Evolutionary conservation across 1,140 invertebrate species (phyloP).

Genomic region (Rhagoletis pomonella): DNA sequence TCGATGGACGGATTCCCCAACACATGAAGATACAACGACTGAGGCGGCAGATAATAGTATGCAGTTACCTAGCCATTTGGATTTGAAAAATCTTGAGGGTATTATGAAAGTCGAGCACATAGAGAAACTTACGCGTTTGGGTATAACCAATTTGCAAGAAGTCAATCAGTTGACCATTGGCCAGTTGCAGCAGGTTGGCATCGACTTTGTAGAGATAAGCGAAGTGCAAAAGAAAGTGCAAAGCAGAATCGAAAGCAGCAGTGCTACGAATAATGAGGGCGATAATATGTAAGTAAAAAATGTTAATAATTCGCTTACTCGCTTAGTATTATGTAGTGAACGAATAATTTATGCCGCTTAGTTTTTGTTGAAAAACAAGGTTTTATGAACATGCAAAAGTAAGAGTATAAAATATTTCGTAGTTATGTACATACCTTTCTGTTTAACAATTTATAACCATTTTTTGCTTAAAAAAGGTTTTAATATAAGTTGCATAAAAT

Average conservation of each 20-base stretch:
- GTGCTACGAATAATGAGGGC: constrained; percentile 16
- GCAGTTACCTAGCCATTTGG: constrained; percentile 71
- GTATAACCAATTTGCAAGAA: constrained; percentile 78
- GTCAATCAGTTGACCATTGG: constrained; percentile 77
- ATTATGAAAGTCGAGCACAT: constrained; percentile 77
- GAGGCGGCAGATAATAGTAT: neutral
- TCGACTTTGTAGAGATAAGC: constrained; percentile 77
- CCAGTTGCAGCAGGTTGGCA: constrained; percentile 77
- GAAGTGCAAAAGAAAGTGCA: constrained; percentile 77
- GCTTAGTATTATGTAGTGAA: too few species aligned
- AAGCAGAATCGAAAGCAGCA: constrained; percentile 55
- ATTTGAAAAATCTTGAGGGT: constrained; percentile 77
- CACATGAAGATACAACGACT: constrained; percentile 61
- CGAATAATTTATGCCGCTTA: too few species aligned
- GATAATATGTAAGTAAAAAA: constrained; percentile 14
- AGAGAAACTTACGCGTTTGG: constrained; percentile 76
- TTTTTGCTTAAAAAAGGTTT: too few species aligned
- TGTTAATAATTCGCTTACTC: neutral
- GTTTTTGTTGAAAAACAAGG: too few species aligned
- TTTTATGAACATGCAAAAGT: too few species aligned
- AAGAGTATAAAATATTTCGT: too few species aligned
- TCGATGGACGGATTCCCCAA: constrained; percentile 76
- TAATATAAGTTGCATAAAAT: too few species aligned
- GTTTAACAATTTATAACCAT: too few species aligned
- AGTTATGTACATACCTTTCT: too few species aligned